Evolutionary conservation across 1,140 invertebrate genomes (phyloP).

Genomic region (Arion vulgaris): DNA sequence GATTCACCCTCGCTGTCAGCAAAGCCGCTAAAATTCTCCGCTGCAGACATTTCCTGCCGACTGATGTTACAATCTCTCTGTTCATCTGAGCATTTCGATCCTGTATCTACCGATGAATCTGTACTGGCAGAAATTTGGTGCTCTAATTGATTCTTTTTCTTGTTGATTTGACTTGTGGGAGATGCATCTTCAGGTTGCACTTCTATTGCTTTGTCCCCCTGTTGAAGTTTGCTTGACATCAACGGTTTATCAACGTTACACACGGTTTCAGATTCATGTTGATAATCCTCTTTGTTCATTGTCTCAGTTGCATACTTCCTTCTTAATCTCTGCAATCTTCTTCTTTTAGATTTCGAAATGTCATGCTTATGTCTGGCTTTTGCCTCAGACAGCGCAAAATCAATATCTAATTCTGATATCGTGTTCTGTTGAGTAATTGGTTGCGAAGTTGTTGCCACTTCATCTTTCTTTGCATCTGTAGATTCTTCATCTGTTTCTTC

Average conservation of each 20-base stretch:
- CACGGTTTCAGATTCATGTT: neutral
- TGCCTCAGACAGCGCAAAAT: neutral
- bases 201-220: neutral
- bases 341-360: slow-evolving; percentile 25
- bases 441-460: neutral
- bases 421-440: neutral
- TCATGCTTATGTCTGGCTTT: neutral
- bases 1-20: slow-evolving; percentile 12
- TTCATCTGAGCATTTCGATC: no score
- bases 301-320: neutral
- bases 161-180: neutral
- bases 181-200: neutral
- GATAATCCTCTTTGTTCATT: neutral
- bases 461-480: neutral
- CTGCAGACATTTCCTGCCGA: neutral
- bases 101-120: neutral
- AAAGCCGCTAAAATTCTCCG: neutral
- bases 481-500: neutral
- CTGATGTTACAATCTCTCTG: neutral
- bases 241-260: neutral
- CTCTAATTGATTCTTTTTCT: neutral
- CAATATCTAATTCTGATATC: neutral
- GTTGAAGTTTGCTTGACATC: neutral
- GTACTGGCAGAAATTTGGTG: neutral
- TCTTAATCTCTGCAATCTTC: slow-evolving; percentile 23